phyloP scores from a whole-genome alignment of 1,140 invertebrate species.

The Aphaenogaster rudis region DNA sequence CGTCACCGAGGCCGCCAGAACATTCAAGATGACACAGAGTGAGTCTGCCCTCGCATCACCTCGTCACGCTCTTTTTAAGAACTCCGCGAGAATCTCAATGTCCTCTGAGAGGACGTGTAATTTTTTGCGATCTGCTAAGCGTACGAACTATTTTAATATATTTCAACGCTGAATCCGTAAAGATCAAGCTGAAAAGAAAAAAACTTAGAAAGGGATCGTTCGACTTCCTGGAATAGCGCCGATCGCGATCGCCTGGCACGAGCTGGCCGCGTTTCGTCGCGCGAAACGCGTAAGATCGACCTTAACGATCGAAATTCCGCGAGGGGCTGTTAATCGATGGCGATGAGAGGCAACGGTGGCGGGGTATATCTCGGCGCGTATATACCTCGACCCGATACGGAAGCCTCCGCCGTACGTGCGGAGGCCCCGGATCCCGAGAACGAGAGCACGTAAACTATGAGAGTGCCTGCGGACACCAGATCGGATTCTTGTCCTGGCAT shows the following conservation, averaged over 20 bases:
- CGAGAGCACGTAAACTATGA: slow-evolving; percentile 75
- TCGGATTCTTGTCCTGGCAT: slow-evolving; percentile 72
- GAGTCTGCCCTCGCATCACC: slow-evolving; percentile 71
- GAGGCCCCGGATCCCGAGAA: slow-evolving; percentile 46
- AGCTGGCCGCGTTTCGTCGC: background rate
- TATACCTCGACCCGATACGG: slow-evolving; percentile 11
- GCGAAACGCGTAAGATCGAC: slow-evolving; percentile 15
- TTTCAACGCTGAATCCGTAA: background rate
- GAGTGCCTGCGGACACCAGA: slow-evolving; percentile 71
- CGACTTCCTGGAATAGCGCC: background rate
- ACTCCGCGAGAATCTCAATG: too few relatives aligned
- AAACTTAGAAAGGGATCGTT: background rate
- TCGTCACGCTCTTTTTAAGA: background rate
- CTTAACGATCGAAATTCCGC: slow-evolving; percentile 48
- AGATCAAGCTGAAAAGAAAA: background rate
- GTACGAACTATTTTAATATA: background rate
- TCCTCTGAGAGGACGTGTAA: background rate
- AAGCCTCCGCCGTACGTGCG: slow-evolving; percentile 9
- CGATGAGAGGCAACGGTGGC: slow-evolving; percentile 34
- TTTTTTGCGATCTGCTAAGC: background rate
- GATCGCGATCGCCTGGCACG: background rate
- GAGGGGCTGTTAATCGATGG: slow-evolving; percentile 46
- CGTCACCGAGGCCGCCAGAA: slow-evolving; percentile 89
- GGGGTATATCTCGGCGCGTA: background rate
- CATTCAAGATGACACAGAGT: slow-evolving; percentile 90